These are phyloP conservation scores for Muntiacus reevesi DNA, from an alignment of 2,113 vertebrate species.

Conservation along the genomic window DNA sequence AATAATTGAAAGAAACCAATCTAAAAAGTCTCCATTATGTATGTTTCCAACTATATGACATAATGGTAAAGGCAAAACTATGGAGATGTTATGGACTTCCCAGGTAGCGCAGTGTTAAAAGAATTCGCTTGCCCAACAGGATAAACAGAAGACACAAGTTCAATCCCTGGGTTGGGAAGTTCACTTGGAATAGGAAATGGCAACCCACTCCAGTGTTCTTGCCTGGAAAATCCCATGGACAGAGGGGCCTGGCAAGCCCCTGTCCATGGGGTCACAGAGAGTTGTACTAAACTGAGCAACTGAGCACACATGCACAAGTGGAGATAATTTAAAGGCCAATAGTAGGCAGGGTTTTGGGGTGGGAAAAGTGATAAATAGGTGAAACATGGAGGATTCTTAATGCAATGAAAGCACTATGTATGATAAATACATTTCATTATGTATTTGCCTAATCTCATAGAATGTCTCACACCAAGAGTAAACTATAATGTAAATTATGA, in stretches of 20 bases:
- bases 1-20: background rate
- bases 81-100: background rate
- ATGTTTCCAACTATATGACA: background rate
- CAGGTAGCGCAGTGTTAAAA: background rate
- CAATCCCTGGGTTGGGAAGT: background rate
- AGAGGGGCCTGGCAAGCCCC: background rate
- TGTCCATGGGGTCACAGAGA: background rate
- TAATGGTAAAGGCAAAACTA: background rate
- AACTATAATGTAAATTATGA: background rate
- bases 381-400: background rate
- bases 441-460: background rate
- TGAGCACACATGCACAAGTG: background rate
- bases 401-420: background rate
- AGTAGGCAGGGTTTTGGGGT: background rate
- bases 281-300: accelerated
- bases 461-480: background rate
- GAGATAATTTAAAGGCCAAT: background rate
- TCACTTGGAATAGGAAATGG: background rate
- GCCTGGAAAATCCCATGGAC: background rate
- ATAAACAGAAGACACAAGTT: background rate
- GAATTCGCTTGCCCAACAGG: background rate
- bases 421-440: background rate
- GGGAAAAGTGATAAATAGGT: background rate
- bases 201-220: background rate
- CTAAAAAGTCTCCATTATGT: background rate